Conservation (phyloP, 1,140 invertebrate species). For the Conus ventricosus region DNA sequence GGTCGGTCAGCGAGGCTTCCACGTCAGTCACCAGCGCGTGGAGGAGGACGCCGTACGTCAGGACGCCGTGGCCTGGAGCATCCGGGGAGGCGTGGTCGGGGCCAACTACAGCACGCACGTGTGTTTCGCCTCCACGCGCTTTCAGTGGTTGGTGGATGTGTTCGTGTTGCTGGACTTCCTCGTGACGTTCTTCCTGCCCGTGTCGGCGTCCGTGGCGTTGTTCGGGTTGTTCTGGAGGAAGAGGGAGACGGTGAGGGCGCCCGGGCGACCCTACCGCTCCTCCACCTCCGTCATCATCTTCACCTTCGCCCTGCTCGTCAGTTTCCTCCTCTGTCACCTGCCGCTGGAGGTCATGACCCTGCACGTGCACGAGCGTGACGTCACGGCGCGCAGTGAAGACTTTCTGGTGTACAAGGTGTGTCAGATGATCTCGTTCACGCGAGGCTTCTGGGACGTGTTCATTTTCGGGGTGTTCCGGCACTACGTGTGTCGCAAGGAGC, state of each 20-base stretch:
- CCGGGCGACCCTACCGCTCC: constrained; percentile 49
- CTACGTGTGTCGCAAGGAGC: constrained; percentile 60
- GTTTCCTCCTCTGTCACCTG: constrained; percentile 50
- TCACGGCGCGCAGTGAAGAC: constrained; percentile 24
- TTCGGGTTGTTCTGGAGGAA: constrained; percentile 41
- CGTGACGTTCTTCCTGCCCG: constrained; percentile 54
- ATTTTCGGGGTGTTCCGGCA: constrained; percentile 61
- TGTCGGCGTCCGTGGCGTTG: constrained; percentile 20
- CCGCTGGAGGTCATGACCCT: constrained; percentile 53
- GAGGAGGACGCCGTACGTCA: background rate
- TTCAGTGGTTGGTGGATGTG: constrained; percentile 49
- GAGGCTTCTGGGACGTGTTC: constrained; percentile 62
- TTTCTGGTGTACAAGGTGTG: constrained; percentile 39
- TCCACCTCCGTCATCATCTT: constrained; percentile 58
- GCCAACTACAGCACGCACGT: constrained; percentile 27
- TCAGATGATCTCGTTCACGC: constrained; percentile 49
- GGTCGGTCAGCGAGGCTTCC: background rate
- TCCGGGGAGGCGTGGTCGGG: background rate
- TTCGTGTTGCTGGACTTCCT: constrained; percentile 54
- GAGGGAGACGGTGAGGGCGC: constrained; percentile 33
- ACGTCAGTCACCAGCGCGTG: background rate
- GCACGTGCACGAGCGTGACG: constrained; percentile 1
- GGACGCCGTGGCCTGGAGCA: background rate
- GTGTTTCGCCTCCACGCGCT: constrained; percentile 52
- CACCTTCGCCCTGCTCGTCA: constrained; percentile 51